phyloP scores from a whole-genome alignment of 1,140 invertebrate genomes.

The Pogonomyrmex californicus region DNA sequence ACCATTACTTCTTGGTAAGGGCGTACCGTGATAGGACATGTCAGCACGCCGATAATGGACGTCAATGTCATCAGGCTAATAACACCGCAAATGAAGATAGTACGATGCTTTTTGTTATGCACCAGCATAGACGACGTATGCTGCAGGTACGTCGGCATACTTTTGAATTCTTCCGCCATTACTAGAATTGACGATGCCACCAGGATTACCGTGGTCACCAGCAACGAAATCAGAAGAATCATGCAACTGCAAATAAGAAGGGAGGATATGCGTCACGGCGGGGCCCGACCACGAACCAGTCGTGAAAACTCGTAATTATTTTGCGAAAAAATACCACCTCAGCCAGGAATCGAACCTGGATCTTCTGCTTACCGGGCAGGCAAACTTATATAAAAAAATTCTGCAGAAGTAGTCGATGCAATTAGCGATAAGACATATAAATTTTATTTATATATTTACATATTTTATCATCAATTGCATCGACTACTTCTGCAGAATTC shows the following conservation, averaged over 20 bases:
- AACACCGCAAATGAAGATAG: conserved; percentile 93
- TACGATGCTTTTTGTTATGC: conserved; percentile 90
- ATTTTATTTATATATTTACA: too few relatives aligned
- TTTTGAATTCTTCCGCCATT: conserved; percentile 95
- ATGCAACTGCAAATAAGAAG: conserved; percentile 85
- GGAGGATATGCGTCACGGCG: too few relatives aligned
- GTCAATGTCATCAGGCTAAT: conserved; percentile 92
- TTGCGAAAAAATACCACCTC: too few relatives aligned
- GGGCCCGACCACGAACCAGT: too few relatives aligned
- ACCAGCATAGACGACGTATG: conserved; percentile 92
- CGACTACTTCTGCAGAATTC: too few relatives aligned
- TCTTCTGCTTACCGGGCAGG: too few relatives aligned
- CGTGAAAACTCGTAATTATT: too few relatives aligned
- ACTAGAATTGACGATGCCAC: conserved; percentile 91
- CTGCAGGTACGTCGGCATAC: conserved; percentile 89
- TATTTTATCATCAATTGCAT: too few relatives aligned
- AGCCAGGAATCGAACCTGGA: too few relatives aligned
- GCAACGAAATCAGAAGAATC: conserved; percentile 88
- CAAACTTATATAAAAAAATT: too few relatives aligned
- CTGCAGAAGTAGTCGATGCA: too few relatives aligned
- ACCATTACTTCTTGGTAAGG: conserved; percentile 62
- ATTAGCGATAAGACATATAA: too few relatives aligned
- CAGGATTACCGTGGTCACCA: conserved; percentile 90
- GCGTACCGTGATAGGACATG: conserved; percentile 75
- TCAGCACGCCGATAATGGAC: conserved; percentile 82